Evolutionary conservation across 2,113 vertebrate genomes (phyloP).

Genomic region (Oreotrochilus melanogaster): DNA sequence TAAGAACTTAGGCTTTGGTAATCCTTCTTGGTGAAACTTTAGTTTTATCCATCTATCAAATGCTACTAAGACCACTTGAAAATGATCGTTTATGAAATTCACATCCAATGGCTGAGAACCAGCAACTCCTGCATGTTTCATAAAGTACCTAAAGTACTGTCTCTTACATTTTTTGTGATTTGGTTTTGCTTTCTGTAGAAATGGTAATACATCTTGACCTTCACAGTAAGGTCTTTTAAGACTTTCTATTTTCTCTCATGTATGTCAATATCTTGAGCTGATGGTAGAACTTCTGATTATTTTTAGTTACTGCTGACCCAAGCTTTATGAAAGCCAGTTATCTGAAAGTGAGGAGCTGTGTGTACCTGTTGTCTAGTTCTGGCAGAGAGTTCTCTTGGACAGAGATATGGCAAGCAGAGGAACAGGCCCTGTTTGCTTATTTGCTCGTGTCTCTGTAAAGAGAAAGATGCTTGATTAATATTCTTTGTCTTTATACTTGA

Average conservation of each 20-base stretch:
- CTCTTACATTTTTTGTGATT: background rate
- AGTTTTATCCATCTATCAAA: background rate
- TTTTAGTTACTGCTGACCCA: background rate
- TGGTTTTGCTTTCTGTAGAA: conserved; percentile 14
- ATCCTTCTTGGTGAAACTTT: background rate
- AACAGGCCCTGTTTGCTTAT: background rate
- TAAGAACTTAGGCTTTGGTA: background rate
- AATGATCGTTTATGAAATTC: background rate
- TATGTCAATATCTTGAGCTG: background rate
- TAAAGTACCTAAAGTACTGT: background rate
- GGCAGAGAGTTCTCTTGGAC: background rate
- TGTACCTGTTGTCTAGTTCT: background rate
- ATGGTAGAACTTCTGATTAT: background rate
- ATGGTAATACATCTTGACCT: background rate
- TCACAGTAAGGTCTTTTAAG: background rate
- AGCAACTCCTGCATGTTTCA: background rate
- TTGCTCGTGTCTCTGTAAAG: background rate
- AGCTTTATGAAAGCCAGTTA: background rate
- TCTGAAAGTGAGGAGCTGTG: background rate
- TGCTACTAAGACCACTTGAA: background rate
- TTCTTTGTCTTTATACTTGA: background rate
- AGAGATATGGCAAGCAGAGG: background rate
- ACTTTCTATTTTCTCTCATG: background rate
- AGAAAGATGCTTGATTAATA: background rate
- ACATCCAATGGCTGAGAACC: background rate